Conservation (phyloP, 92 coral and sea anemone species). For the Hydrozoanthus gracilis region DNA sequence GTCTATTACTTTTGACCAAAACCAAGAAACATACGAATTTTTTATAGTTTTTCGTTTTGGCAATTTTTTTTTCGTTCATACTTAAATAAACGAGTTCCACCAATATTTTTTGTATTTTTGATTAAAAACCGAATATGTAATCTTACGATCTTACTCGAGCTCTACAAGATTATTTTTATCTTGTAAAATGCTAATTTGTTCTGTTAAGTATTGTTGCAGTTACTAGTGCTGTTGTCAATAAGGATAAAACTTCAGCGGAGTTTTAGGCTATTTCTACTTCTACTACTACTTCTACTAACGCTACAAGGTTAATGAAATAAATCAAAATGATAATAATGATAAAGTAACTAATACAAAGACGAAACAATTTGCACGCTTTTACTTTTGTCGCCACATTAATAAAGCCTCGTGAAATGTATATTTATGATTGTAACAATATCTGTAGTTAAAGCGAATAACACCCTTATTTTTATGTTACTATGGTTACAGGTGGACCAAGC, state of each 20-base stretch:
- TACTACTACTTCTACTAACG: neutral
- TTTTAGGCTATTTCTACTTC: neutral
- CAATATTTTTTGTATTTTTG: no score
- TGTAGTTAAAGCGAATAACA: neutral
- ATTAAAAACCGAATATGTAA: no score
- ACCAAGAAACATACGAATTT: no score
- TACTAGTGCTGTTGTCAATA: neutral
- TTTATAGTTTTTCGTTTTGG: no score
- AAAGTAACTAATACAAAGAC: neutral
- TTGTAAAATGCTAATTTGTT: neutral
- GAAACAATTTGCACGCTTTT: neutral
- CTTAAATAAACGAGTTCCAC: no score
- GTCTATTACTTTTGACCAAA: no score
- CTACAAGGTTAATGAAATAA: neutral
- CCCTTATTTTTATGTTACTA: neutral
- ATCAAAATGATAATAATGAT: no score
- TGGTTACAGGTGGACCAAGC: slow-evolving; percentile 16
- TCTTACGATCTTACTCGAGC: no score
- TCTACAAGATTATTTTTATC: no score
- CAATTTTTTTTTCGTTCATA: no score
- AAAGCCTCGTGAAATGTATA: neutral
- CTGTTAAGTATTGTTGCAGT: neutral
- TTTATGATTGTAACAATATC: neutral
- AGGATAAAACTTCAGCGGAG: neutral
- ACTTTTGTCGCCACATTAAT: neutral